Evolutionary conservation across 2,797 vertebrate species (phyloP), one percentile per base, ranked within the genome.

Genomic region (Ciconia nigra): DNA sequence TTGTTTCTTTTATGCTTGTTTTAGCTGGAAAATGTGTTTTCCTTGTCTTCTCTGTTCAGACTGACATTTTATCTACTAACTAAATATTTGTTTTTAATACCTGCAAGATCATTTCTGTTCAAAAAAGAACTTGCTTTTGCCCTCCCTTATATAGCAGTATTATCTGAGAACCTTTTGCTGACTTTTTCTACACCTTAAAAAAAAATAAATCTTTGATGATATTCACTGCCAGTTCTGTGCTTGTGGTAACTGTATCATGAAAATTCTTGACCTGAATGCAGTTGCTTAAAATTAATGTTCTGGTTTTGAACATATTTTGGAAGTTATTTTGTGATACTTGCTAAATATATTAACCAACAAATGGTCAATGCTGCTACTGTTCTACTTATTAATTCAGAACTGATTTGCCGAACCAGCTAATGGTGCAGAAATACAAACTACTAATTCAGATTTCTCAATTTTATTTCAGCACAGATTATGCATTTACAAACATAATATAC

Each of bases 31-130:
- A 91, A 70, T 87, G 58, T 84, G 58, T 76, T 91, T 95, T 89
- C 35, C 16, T 10, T 88, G 84, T 88, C 61, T 88, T 52, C 33
- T 93, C 76, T 93, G 42, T 76, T 94, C 96, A 62, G 69, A 66
- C 35, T 95, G 94, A 95, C 91, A 96, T 97, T 96, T 96, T 94
- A 84, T 83, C 96, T 93, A 41, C 66, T 94, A 84, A 83, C 62
- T 76, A 93, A 96, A 96, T 95, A 95, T 94, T 95, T 95, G 74
- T 1, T 86, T 93, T 94, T 93, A 94, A 94, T 96, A 95, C 77
- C 55, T 96, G 47, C 58, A 92, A 63, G 83, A 94, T 91, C 51
- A 73, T 73, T 93, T 79, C 39, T 84, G 3, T 15, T 63, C 4
- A 69, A 26, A 93, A 55, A 83, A 82, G 2, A 66, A 19, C 9